Evolutionary conservation across 1,140 invertebrate species (phyloP), one percentile per base, ranked within the genome.

Genomic region (Drosophila lacteicornis): DNA sequence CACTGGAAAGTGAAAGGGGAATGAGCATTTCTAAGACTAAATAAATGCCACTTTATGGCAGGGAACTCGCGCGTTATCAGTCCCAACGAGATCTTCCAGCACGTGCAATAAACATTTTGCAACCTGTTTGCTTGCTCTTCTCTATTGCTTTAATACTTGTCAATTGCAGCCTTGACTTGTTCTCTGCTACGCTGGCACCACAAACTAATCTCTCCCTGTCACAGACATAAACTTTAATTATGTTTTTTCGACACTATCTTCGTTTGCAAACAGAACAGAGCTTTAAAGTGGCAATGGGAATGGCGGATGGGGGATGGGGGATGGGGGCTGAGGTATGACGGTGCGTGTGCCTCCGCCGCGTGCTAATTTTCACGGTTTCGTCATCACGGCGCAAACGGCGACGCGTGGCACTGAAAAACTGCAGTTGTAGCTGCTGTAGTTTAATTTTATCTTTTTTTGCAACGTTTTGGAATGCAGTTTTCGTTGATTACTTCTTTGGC

Each of bases 281-380:
- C 49, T 70, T 68, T 70, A 70, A 70, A 68, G 30, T 68, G 36
- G 5, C 3, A 8, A 36, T 53, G 19, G 3, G 12, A 7, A 38
- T 12, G 2, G 12, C 22, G 3, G 22, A 25, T 4, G n/a, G 45
- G 17, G 27, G 22, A 25, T 4, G n/a, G 45, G 17, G 27, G 19
- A 19, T 3, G 58, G 17, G 60, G 12, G 12, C 0, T 1, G 27
- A 6, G 11, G 59, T 62, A 15, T 27, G 60, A 42, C 22, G 38
- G 46, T 47, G 47, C 27, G 63, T 68, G n/a, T 45, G 66, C 19
- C 46, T 43, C 11, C 4, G 56, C 67, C 70, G 56, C 55, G 68
- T 74, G 70, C 55, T 49, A 73, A 73, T 73, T 74, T 73, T 73
- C 70, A 45, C 68, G 46, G 33, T 73, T 74, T 74, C 70, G 70